A percentile compares a stretch with the other conserved stretches of the same genome.
phyloP scores from a whole-genome alignment of 2,888 invertebrate species.

The Cataglyphis cursor region DNA sequence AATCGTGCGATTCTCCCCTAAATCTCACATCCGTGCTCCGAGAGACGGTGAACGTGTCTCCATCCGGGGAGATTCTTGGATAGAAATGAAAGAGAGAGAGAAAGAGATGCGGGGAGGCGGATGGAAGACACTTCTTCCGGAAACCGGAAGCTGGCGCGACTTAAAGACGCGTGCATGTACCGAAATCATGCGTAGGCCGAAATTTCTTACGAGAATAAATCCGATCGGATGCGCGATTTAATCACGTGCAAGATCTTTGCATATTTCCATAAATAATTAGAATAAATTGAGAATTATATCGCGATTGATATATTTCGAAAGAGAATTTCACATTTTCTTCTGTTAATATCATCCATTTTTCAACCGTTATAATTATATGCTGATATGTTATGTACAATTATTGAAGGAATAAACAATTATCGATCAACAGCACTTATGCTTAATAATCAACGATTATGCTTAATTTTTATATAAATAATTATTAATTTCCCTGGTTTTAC shows the following conservation, averaged over 20 bases:
- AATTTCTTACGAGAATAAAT: background rate
- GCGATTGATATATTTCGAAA: background rate
- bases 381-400: background rate
- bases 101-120: conserved; percentile 52
- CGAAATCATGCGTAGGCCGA: conserved; percentile 49
- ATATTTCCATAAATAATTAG: background rate
- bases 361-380: background rate
- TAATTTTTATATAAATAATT: conserved; percentile 21
- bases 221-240: background rate
- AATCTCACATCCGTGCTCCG: conserved; percentile 78
- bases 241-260: background rate
- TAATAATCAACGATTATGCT: background rate
- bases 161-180: conserved; percentile 78
- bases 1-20: conserved; percentile 80
- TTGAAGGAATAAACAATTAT: background rate
- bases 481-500: background rate
- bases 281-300: background rate
- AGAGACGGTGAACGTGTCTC: conserved; percentile 71
- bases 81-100: conserved; percentile 60
- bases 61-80: conserved; percentile 67
- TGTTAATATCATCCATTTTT: background rate
- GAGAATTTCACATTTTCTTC: background rate
- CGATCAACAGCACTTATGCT: background rate
- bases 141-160: conserved; percentile 84
- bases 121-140: conserved; percentile 79